phyloP scores from a whole-genome alignment of 2,113 vertebrate species.

The Coturnix japonica region DNA sequence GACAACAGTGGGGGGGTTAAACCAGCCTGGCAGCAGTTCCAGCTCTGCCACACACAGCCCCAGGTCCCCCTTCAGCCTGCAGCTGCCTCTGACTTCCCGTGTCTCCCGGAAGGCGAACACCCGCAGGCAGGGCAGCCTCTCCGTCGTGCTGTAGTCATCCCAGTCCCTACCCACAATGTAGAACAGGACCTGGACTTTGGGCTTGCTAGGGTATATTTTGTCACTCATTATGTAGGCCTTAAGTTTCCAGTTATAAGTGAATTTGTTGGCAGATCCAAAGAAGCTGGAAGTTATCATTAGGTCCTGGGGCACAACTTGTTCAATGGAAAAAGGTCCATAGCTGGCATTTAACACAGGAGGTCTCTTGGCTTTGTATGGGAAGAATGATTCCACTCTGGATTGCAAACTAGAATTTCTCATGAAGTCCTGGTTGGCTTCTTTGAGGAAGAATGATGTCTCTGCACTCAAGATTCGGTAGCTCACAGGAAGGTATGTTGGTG shows the following conservation, averaged over 20 bases:
- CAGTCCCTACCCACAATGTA: slow-evolving; percentile 90
- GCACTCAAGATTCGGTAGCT: slow-evolving; percentile 85
- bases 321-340: slow-evolving; percentile 88
- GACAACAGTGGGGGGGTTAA: slow-evolving; percentile 78
- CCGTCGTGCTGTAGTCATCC: slow-evolving; percentile 82
- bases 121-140: slow-evolving; percentile 89
- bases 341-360: slow-evolving; percentile 85
- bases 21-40: slow-evolving; percentile 88
- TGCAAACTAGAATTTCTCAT: slow-evolving; percentile 91
- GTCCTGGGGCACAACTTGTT: slow-evolving; percentile 85
- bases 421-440: slow-evolving; percentile 87
- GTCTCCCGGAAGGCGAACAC: slow-evolving; percentile 94
- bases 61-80: slow-evolving; percentile 84
- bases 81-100: slow-evolving; percentile 87
- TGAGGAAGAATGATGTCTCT: slow-evolving; percentile 90
- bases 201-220: slow-evolving; percentile 83
- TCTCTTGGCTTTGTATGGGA: slow-evolving; percentile 85
- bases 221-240: slow-evolving; percentile 86
- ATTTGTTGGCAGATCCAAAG: slow-evolving; percentile 78
- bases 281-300: slow-evolving; percentile 76
- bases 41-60: slow-evolving; percentile 90
- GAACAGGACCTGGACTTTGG: slow-evolving; percentile 91
- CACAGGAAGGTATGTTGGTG: slow-evolving; percentile 92
- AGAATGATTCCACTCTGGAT: slow-evolving; percentile 87
- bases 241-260: slow-evolving; percentile 90